Base-by-base conservation (phyloP, 2,797 vertebrate species). In the Falco concolor region DNA sequence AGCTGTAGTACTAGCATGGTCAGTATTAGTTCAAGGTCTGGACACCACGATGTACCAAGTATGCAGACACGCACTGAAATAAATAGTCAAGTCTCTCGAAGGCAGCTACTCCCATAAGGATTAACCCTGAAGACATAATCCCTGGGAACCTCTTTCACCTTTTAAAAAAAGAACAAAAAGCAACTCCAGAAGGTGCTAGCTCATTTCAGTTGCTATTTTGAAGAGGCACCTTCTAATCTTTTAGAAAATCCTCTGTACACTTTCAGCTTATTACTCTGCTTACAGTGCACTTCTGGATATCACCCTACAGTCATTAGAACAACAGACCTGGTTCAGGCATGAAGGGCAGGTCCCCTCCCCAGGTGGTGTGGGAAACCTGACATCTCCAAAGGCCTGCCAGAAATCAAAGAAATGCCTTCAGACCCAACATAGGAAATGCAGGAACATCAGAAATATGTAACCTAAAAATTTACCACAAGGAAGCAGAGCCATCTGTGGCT, bases 41-140 rank as follows among this genome's bases (percentile, higher is more conserved):
- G 13, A 53, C 34, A 57, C 16, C 21, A 23, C 0, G 0, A 19
- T 38, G n/a, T 3, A 53, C 11, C 17, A 25, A 50, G 30, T 17
- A 47, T 0, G 2, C 10, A 17, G 12, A 50, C 45, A 30, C 20
- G 57, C 6, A 8, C 25, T 8, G 9, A 88, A 81, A 89, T 28
- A 88, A 81, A 89, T 28, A 77, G 8, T 56, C 15, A 7, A n/a
- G 12, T 36, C 34, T 28, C 30, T 54, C 47, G 67, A 9, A 50
- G 36, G 12, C 21, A 49, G 40, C 17, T 63, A 47, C 18, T 87
- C 12, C 36, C 57, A 18, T 67, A 88, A 85, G 36, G 23, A 49
- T 42, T 85, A 90, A 81, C 11, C 34, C 68, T 36, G 52, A 74
- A 88, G 70, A 64, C 13, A 67, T 1, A 25, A 70, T 24, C 28